Evolutionary conservation across 2,113 vertebrate genomes (phyloP).

Genomic region (Ursus arctos): DNA sequence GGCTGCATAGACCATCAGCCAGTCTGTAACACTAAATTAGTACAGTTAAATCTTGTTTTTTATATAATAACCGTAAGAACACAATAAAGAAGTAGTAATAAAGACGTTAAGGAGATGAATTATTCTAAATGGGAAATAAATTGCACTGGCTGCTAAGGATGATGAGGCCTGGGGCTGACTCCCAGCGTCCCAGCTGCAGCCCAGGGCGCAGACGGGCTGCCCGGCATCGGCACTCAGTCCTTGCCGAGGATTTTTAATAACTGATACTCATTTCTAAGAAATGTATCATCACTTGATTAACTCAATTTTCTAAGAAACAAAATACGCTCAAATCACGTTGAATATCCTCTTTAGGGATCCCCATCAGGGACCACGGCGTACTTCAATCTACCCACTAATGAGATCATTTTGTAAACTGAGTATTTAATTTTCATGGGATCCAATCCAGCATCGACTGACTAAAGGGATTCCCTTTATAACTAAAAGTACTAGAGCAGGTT

Average conservation of each 20-base stretch:
- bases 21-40: not conserved
- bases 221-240: rapidly evolving
- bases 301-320: conserved; percentile 32
- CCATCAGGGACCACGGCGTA: rapidly evolving
- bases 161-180: not conserved
- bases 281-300: conserved; percentile 24
- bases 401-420: not conserved
- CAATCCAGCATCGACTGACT: not conserved
- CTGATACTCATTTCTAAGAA: not conserved
- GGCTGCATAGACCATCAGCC: not conserved
- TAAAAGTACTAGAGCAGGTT: not conserved
- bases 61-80: not conserved
- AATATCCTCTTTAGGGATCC: not conserved
- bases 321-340: not conserved
- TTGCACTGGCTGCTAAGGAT: not conserved
- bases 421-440: not conserved
- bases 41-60: not conserved
- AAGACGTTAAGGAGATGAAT: not conserved
- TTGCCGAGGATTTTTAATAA: conserved; percentile 34
- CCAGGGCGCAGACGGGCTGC: not conserved
- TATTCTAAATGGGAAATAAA: conserved; percentile 31
- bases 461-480: not conserved
- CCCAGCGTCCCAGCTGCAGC: not conserved
- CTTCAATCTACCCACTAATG: not conserved
- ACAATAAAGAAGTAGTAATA: not conserved